phyloP scores from a whole-genome alignment of 2,888 invertebrate species.

The Argynnis bischoffii region DNA sequence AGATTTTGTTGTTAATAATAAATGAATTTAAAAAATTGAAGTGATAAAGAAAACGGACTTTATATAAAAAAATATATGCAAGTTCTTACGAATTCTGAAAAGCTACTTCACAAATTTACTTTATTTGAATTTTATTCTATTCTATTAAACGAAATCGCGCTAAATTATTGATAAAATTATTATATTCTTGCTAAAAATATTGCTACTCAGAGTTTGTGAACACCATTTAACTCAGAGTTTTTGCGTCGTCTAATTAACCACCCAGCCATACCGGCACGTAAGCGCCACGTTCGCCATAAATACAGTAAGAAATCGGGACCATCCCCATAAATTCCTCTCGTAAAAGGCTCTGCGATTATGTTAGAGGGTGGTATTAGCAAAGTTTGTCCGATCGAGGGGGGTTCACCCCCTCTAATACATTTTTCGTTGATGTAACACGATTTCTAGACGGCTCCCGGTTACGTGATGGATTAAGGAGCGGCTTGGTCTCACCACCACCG shows the following conservation, averaged over 20 bases:
- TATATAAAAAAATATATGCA: background rate
- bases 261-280: slow-evolving; percentile 70
- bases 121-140: background rate
- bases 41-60: background rate
- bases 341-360: slow-evolving; percentile 82
- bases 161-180: slow-evolving; percentile 26
- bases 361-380: slow-evolving; percentile 82
- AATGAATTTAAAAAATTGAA: background rate
- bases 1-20: background rate
- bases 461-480: slow-evolving; percentile 82
- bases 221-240: slow-evolving; percentile 48
- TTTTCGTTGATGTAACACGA: slow-evolving; percentile 84
- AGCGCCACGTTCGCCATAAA: slow-evolving; percentile 76
- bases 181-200: slow-evolving; percentile 25
- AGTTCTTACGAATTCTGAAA: background rate
- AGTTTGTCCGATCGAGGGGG: slow-evolving; percentile 79
- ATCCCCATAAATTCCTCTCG: slow-evolving; percentile 82
- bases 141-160: slow-evolving; percentile 1
- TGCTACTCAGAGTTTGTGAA: slow-evolving; percentile 27
- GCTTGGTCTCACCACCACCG: slow-evolving; percentile 71
- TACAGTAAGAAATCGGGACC: slow-evolving; percentile 80
- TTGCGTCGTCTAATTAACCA: slow-evolving; percentile 74
- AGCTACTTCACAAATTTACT: slow-evolving; percentile 4
- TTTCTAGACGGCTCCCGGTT: slow-evolving; percentile 81
- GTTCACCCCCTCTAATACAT: slow-evolving; percentile 77